Evolutionary conservation across 2,113 vertebrate species (phyloP).

Genomic region (Lasiurus borealis): DNA sequence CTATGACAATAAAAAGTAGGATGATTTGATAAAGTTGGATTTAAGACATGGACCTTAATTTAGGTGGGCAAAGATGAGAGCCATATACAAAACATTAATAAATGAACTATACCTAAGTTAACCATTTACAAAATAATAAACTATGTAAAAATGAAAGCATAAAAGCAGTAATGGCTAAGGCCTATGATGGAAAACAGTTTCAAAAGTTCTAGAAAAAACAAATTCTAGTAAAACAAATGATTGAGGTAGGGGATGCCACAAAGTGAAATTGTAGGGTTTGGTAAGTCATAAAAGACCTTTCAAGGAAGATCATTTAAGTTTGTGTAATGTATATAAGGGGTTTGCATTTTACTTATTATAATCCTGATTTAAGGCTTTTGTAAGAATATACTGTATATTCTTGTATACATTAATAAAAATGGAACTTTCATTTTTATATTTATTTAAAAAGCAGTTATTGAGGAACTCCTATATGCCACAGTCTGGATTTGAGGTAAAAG

Average conservation of each 20-base stretch:
- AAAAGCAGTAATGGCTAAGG: not conserved
- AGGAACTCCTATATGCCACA: not conserved
- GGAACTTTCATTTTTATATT: not conserved
- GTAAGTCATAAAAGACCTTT: not conserved
- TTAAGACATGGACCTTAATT: not conserved
- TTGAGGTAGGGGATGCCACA: not conserved
- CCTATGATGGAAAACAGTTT: not conserved
- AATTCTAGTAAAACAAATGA: not conserved
- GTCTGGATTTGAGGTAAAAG: not conserved
- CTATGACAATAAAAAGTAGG: not conserved
- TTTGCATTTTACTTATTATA: conserved; percentile 32
- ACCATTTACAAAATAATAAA: not conserved
- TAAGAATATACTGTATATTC: not conserved
- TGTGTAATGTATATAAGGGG: not conserved
- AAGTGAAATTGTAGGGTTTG: not conserved
- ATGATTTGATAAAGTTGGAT: not conserved
- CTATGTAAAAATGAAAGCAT: not conserved
- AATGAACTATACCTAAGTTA: not conserved
- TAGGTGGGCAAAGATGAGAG: not conserved
- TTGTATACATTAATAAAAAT: not conserved
- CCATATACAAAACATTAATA: not conserved
- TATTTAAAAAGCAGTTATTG: not conserved
- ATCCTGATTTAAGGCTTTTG: not conserved
- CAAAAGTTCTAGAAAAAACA: not conserved
- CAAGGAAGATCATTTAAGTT: not conserved